Percentiles rank a stretch among this genome's conserved stretches.
Conservation (phyloP, 2,113 vertebrate species). For the Seriola aureovittata region DNA sequence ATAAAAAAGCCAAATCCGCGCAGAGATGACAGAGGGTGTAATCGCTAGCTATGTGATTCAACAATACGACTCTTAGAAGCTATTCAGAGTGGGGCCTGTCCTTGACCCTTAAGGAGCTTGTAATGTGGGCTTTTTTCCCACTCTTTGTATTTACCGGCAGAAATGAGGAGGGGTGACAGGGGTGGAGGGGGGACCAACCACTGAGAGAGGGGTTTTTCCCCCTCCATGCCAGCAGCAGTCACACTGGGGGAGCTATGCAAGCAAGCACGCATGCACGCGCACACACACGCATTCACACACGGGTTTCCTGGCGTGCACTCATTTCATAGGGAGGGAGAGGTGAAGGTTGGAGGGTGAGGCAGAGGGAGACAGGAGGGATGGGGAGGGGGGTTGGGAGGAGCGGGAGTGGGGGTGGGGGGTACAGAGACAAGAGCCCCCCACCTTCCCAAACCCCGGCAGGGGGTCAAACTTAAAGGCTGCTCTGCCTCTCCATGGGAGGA, state of each 20-base stretch:
- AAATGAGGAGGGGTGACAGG: conserved; percentile 53
- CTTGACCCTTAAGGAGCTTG: conserved; percentile 90
- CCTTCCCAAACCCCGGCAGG: conserved; percentile 57
- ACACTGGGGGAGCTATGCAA: conserved; percentile 73
- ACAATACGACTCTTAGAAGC: conserved; percentile 86
- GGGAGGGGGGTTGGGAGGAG: conserved; percentile 4
- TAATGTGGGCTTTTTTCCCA: conserved; percentile 85
- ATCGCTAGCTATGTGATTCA: conserved; percentile 87
- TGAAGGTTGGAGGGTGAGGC: conserved; percentile 75
- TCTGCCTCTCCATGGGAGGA: conserved; percentile 75
- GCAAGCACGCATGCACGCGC: conserved; percentile 4
- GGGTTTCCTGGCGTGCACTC: conserved; percentile 79
- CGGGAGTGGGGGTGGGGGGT: conserved; percentile 52
- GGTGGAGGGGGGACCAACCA: conserved; percentile 62
- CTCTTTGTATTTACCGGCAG: conserved; percentile 83
- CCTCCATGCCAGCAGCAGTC: conserved; percentile 80
- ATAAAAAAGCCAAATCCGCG: conserved; percentile 79
- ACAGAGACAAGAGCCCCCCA: conserved; percentile 75
- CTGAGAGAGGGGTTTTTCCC: conserved; percentile 75
- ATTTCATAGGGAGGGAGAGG: conserved; percentile 79
- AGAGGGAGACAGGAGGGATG: conserved; percentile 48
- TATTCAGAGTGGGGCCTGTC: conserved; percentile 85
- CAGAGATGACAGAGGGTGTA: conserved; percentile 89
- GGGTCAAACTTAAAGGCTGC: conserved; percentile 86
- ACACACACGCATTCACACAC: conserved; percentile 32